Evolutionary conservation across 2,888 invertebrate species (phyloP).

Genomic region (Pteria penguin): DNA sequence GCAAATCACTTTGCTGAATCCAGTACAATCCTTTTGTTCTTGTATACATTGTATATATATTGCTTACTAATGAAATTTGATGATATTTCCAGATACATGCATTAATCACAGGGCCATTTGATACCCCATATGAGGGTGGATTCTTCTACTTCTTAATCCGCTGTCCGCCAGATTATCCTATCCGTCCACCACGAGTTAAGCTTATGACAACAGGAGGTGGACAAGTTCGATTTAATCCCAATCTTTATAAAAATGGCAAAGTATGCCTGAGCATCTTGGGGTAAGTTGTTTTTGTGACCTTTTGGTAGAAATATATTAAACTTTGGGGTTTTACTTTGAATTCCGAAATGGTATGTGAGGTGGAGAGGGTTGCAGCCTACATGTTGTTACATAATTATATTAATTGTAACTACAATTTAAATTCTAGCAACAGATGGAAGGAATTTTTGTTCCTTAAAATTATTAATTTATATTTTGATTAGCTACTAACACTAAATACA

Average conservation of each 20-base stretch:
- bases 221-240: constrained; percentile 84
- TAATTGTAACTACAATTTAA: too few species aligned
- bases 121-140: constrained; percentile 84
- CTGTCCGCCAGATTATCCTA: constrained; percentile 83
- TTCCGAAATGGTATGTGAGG: too few species aligned
- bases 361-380: too few species aligned
- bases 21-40: not conserved
- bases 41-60: constrained; percentile 6
- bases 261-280: constrained; percentile 83
- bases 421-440: too few species aligned
- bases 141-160: constrained; percentile 82
- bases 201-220: constrained; percentile 84
- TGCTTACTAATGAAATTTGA: not conserved
- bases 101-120: constrained; percentile 83
- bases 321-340: too few species aligned
- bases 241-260: constrained; percentile 84
- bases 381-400: too few species aligned
- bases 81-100: constrained; percentile 81
- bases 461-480: too few species aligned
- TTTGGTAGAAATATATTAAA: too few species aligned
- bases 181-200: constrained; percentile 83
- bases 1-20: too few species aligned
- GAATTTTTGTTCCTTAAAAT: too few species aligned
- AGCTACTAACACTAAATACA: too few species aligned
- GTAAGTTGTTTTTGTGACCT: constrained; percentile 78